Evolutionary conservation across 2,113 vertebrate genomes (phyloP).

Genomic region (Opisthocomus hoazin): DNA sequence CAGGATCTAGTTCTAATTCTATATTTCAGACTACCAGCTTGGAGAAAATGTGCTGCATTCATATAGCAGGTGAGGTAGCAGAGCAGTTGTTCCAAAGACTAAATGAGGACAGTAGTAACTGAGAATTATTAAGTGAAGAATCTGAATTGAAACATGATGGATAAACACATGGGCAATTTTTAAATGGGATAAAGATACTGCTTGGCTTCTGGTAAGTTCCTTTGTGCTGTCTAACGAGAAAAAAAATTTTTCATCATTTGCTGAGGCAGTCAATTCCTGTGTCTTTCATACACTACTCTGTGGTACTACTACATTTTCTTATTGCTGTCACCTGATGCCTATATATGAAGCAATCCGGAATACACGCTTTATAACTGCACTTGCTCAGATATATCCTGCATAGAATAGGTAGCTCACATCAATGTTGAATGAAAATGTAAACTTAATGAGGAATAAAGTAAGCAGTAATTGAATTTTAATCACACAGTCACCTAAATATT

Average conservation of each 20-base stretch:
- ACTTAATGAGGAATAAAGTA: background rate
- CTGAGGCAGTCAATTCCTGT: background rate
- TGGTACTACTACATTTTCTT: background rate
- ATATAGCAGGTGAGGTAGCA: background rate
- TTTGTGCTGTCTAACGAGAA: background rate
- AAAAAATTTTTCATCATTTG: background rate
- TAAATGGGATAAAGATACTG: background rate
- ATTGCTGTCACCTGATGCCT: background rate
- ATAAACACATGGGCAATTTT: background rate
- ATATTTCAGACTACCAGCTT: background rate
- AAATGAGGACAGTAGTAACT: slow-evolving; percentile 2
- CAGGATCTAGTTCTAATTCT: slow-evolving; percentile 6
- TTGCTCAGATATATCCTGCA: background rate
- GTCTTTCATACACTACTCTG: background rate
- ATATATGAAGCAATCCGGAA: background rate
- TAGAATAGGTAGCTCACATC: background rate
- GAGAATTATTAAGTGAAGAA: background rate
- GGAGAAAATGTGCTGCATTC: background rate
- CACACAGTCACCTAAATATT: background rate
- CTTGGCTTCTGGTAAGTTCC: background rate
- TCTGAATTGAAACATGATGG: background rate
- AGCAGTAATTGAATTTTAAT: background rate
- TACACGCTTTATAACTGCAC: background rate
- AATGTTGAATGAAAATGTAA: background rate
- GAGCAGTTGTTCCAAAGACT: background rate